Evolutionary conservation across 2,888 invertebrate species (phyloP).

Genomic region (Hypomecis punctinalis): DNA sequence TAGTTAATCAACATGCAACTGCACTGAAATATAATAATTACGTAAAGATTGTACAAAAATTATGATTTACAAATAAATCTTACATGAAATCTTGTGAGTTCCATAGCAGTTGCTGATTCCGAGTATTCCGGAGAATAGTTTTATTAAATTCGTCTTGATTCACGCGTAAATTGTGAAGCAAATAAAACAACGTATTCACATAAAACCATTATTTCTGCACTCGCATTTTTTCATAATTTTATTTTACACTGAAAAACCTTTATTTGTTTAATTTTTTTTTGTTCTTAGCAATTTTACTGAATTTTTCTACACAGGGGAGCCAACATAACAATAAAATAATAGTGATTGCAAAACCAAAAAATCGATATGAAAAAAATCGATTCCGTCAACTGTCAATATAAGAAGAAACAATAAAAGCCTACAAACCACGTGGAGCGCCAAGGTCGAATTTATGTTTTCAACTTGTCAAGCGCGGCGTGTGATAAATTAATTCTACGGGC

Average conservation of each 20-base stretch:
- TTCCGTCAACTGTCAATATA: constrained; percentile 33
- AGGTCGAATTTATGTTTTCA: constrained; percentile 86
- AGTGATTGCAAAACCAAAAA: constrained; percentile 20
- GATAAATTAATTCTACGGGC: constrained; percentile 85
- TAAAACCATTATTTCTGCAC: too few relatives aligned
- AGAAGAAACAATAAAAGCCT: constrained; percentile 64
- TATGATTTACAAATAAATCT: not conserved
- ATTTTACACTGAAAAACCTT: too few relatives aligned
- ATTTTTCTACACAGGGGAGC: not conserved
- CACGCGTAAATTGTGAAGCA: too few relatives aligned
- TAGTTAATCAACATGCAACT: too few relatives aligned
- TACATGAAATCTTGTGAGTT: constrained; percentile 2
- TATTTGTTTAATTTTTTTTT: not conserved
- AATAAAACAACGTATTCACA: too few relatives aligned
- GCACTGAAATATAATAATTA: too few relatives aligned
- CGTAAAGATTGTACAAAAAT: not conserved
- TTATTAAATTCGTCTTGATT: too few relatives aligned
- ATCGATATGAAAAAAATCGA: constrained; percentile 24
- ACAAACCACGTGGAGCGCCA: constrained; percentile 83
- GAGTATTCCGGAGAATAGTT: too few relatives aligned
- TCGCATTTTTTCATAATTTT: not conserved
- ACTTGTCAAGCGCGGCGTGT: constrained; percentile 85
- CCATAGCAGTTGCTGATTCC: not conserved
- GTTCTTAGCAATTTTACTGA: too few relatives aligned
- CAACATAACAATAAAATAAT: not conserved